Evolutionary conservation across 1,140 invertebrate species (phyloP), one percentile per base, ranked within the genome.

Genomic region (Globodera ellingtonae): DNA sequence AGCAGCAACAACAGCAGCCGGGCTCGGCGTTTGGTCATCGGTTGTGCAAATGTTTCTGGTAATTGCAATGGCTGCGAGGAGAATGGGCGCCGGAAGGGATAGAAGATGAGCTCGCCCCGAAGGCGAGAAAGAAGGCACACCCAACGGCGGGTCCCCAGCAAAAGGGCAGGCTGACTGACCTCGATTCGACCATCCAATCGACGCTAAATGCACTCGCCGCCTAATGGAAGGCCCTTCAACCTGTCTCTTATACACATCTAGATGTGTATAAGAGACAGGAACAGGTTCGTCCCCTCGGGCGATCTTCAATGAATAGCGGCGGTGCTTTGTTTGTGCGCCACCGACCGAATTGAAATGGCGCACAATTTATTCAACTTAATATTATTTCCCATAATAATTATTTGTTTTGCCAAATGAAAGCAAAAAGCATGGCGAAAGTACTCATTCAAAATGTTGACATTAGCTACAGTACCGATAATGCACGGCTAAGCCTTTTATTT

Each of bases 141-240:
- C 9, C 13, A 59, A 13, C 56, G 56, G 15, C 9, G 18, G 56
- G 18, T 10, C 10, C 35, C 35, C 35, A 35, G 35, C 35, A 52
- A 52, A 4, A 59, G 18, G 56, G 56, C 56, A 35, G 50, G 50
- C 50, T 52, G 50, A 52, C 50, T 59, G 56, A 59, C 56, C 56
- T 18, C 10, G 15, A 59, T 59, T 59, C 56, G 56, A 5, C 56
- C 56, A 59, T 18, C 56, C 56, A 59, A 59, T 59, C 56, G 56
- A 59, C 56, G 56, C 56, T 59, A 59, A 59, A 59, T 59, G 15
- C 56, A 59, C 56, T 59, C 15, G 5, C 56, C 56, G 56, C 10
- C 56, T 59, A 59, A 59, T 59, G 56, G 56, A 59, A 59, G 56
- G 56, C 56, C 56, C 56, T 59, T 59, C 56, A n/a, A n/a, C n/a